These are phyloP conservation scores for Tetramorium parvispinum DNA, from an alignment of 1,140 invertebrate species.

Conservation along the genomic window DNA sequence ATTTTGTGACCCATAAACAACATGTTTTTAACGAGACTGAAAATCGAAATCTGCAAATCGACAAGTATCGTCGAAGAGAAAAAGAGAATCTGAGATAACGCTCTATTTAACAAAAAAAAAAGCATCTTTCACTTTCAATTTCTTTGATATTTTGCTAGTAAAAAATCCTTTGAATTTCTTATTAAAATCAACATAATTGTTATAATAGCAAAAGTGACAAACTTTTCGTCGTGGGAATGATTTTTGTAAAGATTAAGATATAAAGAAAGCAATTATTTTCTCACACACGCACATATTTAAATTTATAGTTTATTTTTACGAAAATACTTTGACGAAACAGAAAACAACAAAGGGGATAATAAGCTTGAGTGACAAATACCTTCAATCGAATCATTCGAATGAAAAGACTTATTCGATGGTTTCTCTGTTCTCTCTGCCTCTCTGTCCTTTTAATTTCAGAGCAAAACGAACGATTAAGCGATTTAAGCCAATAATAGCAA, in stretches of 20 bases:
- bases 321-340: background rate
- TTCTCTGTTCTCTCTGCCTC: background rate
- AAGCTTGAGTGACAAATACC: background rate
- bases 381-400: background rate
- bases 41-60: background rate
- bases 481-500: conserved; percentile 12
- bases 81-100: background rate
- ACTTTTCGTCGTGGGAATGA: background rate
- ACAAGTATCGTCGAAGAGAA: background rate
- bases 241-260: background rate
- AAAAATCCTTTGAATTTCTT: background rate
- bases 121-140: background rate
- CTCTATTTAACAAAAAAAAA: background rate
- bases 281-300: background rate
- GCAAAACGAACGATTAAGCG: conserved; percentile 6
- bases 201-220: background rate
- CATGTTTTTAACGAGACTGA: background rate
- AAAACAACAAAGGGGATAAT: background rate
- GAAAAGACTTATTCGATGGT: background rate
- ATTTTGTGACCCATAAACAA: background rate
- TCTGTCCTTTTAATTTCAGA: background rate
- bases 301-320: background rate
- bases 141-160: background rate
- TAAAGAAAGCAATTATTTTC: background rate
- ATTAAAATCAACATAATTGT: background rate